Evolutionary conservation across 2,113 vertebrate genomes (phyloP).

Genomic region (Tichodroma muraria): DNA sequence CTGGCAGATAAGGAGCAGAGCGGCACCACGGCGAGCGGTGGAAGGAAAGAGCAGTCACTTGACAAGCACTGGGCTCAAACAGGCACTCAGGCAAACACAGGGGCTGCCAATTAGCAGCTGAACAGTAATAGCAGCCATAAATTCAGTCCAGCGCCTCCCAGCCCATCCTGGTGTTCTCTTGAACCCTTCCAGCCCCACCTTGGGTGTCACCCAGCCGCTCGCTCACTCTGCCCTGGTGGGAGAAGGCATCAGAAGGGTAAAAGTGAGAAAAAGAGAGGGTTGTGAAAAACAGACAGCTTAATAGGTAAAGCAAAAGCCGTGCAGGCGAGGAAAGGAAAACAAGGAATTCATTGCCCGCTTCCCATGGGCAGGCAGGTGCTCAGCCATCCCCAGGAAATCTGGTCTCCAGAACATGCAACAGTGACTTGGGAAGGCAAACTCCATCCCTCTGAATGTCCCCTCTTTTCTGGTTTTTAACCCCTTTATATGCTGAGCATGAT

Average conservation of each 20-base stretch:
- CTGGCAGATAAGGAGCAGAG: background rate
- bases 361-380: background rate
- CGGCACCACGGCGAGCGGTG: background rate
- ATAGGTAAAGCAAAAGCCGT: background rate
- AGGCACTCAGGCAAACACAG: background rate
- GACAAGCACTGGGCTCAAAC: background rate
- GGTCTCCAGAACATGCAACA: accelerated
- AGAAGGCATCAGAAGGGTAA: background rate
- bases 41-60: background rate
- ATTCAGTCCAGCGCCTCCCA: background rate
- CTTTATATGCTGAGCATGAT: background rate
- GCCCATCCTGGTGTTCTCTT: background rate
- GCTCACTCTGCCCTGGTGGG: background rate
- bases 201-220: background rate
- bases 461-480: background rate
- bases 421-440: background rate
- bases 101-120: background rate
- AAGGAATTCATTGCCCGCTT: background rate
- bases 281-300: background rate
- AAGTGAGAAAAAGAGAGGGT: background rate
- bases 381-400: background rate
- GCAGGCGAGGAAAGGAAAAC: background rate
- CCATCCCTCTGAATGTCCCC: background rate
- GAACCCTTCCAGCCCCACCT: background rate
- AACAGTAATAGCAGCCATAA: background rate